phyloP scores from a whole-genome alignment of 2,888 invertebrate genomes.

The Meteorus cinctellus region DNA sequence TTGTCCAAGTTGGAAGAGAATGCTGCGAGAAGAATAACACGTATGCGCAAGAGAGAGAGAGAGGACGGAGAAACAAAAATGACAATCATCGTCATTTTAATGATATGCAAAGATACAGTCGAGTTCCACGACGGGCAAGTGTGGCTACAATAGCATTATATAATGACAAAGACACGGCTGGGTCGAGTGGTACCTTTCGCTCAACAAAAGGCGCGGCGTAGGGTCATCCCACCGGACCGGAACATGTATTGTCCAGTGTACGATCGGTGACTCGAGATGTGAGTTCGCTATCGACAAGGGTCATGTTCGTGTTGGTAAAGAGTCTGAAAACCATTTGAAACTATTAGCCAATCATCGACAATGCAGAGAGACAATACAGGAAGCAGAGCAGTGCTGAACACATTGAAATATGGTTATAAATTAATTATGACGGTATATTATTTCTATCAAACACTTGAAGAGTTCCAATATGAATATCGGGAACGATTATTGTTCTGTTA shows the following conservation, averaged over 20 bases:
- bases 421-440: too few relatives aligned
- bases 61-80: conserved; percentile 66
- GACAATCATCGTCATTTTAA: conserved; percentile 74
- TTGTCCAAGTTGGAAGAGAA: conserved; percentile 16
- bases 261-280: conserved; percentile 29
- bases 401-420: too few relatives aligned
- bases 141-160: conserved; percentile 73
- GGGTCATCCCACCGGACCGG: conserved; percentile 74
- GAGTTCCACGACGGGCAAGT: conserved; percentile 70
- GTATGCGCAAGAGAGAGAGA: conserved; percentile 21
- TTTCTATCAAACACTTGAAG: too few relatives aligned
- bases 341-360: background rate
- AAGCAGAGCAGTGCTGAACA: too few relatives aligned
- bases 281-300: background rate
- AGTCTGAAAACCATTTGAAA: conserved; percentile 21
- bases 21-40: background rate
- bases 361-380: background rate
- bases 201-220: conserved; percentile 73
- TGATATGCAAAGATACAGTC: conserved; percentile 69
- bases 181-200: conserved; percentile 70
- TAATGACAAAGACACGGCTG: conserved; percentile 73
- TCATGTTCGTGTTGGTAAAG: background rate
- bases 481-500: too few relatives aligned
- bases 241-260: conserved; percentile 71
- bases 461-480: too few relatives aligned